Conservation (phyloP, 2,113 vertebrate genomes). For the Engraulis encrasicolus region DNA sequence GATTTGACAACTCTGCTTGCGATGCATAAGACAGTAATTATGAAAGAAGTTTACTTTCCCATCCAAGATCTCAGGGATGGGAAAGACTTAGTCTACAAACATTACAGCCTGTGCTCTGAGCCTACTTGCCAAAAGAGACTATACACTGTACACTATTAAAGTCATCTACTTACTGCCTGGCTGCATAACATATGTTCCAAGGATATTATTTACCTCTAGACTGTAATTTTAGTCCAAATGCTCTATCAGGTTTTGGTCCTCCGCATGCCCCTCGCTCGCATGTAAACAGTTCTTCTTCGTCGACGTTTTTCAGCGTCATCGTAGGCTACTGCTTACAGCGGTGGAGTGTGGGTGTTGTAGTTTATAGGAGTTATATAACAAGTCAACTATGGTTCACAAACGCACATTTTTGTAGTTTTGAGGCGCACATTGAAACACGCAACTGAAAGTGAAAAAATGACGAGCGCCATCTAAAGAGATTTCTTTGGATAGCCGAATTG, state of each 20-base stretch:
- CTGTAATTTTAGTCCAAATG: background rate
- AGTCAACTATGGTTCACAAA: no score
- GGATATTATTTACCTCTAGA: background rate
- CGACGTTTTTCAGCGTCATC: constrained; percentile 44
- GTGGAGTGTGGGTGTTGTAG: constrained; percentile 52
- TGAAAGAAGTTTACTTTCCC: no score
- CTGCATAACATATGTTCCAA: background rate
- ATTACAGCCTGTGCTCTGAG: background rate
- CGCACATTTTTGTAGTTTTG: constrained; percentile 34
- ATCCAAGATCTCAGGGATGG: no score
- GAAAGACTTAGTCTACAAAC: background rate
- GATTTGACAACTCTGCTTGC: background rate
- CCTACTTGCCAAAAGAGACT: background rate
- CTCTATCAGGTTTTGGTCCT: constrained; percentile 20
- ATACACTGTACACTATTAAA: background rate
- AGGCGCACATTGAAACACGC: constrained; percentile 50
- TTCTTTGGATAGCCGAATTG: background rate
- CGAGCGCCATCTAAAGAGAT: constrained; percentile 46
- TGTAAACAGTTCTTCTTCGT: constrained; percentile 23
- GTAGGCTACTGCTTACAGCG: background rate
- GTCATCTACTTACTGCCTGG: background rate
- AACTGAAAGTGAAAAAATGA: constrained; percentile 24
- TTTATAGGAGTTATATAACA: constrained; percentile 34
- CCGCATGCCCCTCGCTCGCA: constrained; percentile 21
- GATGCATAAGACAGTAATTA: background rate